Evolutionary conservation across 2,113 vertebrate genomes (phyloP).

Genomic region (Lycocorax pyrrhopterus): DNA sequence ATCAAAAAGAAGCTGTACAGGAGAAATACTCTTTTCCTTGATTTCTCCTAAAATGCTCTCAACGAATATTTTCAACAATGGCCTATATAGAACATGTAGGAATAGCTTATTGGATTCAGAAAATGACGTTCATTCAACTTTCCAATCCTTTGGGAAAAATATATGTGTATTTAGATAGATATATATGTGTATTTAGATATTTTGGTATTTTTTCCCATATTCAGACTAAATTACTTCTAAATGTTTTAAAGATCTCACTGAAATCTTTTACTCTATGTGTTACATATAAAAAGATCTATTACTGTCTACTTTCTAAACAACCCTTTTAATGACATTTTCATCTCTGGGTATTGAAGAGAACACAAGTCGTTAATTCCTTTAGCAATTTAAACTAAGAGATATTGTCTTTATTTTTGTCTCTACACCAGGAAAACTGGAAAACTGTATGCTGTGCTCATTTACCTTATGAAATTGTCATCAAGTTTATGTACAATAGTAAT

Average conservation of each 20-base stretch:
- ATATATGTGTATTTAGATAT: background rate
- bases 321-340: background rate
- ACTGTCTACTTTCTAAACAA: background rate
- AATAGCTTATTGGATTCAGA: background rate
- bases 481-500: background rate
- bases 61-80: background rate
- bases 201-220: background rate
- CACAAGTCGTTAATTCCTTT: background rate
- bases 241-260: background rate
- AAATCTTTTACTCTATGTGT: background rate
- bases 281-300: background rate
- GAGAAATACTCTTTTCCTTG: background rate
- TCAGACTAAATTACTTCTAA: background rate
- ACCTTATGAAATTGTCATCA: background rate
- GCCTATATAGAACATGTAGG: background rate
- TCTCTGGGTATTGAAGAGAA: background rate
- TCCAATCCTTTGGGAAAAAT: background rate
- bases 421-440: background rate
- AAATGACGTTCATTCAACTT: background rate
- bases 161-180: background rate
- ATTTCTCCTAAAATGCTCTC: background rate
- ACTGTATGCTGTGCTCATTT: background rate
- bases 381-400: background rate
- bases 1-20: background rate
- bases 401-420: background rate